Base-by-base conservation (phyloP, 2,888 invertebrate species). In the Protophormia terraenovae region DNA sequence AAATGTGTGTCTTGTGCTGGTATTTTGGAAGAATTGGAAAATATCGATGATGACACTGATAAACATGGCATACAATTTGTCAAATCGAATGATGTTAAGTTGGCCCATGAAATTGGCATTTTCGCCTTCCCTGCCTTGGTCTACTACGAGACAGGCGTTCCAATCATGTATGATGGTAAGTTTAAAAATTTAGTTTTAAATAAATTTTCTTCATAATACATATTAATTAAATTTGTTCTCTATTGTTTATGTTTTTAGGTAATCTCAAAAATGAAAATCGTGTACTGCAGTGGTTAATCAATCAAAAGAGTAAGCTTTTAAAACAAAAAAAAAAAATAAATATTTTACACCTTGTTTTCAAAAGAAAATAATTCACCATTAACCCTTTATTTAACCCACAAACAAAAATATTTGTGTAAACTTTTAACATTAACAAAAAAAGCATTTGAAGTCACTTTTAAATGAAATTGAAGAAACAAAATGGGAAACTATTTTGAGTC, bases 151-250 rank as follows among this genome's bases (percentile, higher is more conserved):
- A 97, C 97, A 83, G 97, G 97, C 87, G 97, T 97, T 88, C 98
- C 98, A 89, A 97, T 97, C 91, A 97, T 97, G 96, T 98, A 97
- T 93, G 97, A 97, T 94, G 98, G 98, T 98, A 95, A 96, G 96
- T 92, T 19, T 0, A 3, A 12, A 7, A 3, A 24, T 4, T 4
- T n/a, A 16, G 2, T 14, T 27, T 55, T 14, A 47, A 24, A 24
- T 19, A 27, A 16, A 2, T 8, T 19, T 1, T 32, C 29, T 24
- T 5, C n/a, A 58, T 14, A 38, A 41, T 24, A n/a, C 2, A 14
- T 53, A 14, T 55, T 19, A 53, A 16, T n/a, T 1, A 12, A 41
- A 7, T n/a, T 22, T 19, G 22, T 50, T 41, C 55, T 35, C 47
- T 16, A 29, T 45, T 73, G 29, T 66, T 72, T 67, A 72, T 62